Percentiles rank a stretch among this genome's conserved stretches.
Conservation (phyloP, 2,113 vertebrate genomes). For the Cisticola juncidis region DNA sequence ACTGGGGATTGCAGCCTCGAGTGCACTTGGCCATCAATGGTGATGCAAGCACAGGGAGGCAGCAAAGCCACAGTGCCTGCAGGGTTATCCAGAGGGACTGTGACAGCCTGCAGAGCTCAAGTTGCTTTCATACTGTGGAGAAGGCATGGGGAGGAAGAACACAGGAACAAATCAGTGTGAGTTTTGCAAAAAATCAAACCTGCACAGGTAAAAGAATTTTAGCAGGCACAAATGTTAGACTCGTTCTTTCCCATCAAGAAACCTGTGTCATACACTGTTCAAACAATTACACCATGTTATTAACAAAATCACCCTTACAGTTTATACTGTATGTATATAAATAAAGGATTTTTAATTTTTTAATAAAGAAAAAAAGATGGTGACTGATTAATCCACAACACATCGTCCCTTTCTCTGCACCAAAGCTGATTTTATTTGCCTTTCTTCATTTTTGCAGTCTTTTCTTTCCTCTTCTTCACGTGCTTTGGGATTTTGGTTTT, state of each 20-base stretch:
- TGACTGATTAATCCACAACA: not conserved
- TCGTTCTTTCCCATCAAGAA: not conserved
- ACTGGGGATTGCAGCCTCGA: not conserved
- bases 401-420: not conserved
- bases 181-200: not conserved
- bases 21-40: not conserved
- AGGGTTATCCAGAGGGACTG: not conserved
- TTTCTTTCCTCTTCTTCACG: constrained; percentile 92
- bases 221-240: not conserved
- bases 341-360: not conserved
- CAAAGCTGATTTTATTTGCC: constrained; percentile 72
- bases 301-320: not conserved
- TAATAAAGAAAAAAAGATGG: not conserved
- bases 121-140: not conserved
- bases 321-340: not conserved
- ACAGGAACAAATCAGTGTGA: not conserved
- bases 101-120: not conserved
- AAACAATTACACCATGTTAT: not conserved
- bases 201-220: not conserved
- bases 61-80: not conserved
- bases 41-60: not conserved
- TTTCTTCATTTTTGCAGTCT: constrained; percentile 87
- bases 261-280: not conserved
- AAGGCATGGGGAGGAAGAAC: not conserved
- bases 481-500: constrained; percentile 91